Percentiles rank a stretch among this genome's conserved stretches.
phyloP scores from a whole-genome alignment of 2,797 vertebrate species.

The Molothrus ater region DNA sequence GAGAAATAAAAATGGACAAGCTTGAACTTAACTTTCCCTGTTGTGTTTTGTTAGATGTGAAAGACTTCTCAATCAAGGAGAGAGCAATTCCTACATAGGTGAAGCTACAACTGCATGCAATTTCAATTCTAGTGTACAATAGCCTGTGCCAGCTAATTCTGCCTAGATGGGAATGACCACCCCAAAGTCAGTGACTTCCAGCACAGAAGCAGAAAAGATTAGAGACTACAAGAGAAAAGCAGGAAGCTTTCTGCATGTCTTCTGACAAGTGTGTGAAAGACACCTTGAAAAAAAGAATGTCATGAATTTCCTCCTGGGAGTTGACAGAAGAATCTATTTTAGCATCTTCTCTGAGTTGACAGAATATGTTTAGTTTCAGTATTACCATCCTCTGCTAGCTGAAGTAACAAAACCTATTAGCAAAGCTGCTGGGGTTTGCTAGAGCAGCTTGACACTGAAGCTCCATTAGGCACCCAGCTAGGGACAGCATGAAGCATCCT shows the following conservation, averaged over 20 bases:
- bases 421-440: background rate
- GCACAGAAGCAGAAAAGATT: background rate
- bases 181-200: background rate
- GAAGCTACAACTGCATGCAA: background rate
- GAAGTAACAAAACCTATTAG: background rate
- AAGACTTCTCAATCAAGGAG: background rate
- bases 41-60: background rate
- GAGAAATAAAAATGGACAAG: background rate
- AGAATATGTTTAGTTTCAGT: background rate
- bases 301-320: background rate
- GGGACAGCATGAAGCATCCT: background rate
- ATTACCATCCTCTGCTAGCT: background rate
- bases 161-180: background rate
- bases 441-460: background rate
- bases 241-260: background rate
- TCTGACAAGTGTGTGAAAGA: background rate
- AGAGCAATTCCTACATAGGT: background rate
- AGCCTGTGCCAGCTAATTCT: background rate
- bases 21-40: background rate
- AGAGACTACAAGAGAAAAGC: background rate
- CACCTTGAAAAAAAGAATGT: background rate
- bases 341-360: background rate
- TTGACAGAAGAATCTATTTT: background rate
- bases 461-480: background rate
- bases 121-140: background rate